phyloP scores from a whole-genome alignment of 2,113 vertebrate genomes.

The Takifugu flavidus region DNA sequence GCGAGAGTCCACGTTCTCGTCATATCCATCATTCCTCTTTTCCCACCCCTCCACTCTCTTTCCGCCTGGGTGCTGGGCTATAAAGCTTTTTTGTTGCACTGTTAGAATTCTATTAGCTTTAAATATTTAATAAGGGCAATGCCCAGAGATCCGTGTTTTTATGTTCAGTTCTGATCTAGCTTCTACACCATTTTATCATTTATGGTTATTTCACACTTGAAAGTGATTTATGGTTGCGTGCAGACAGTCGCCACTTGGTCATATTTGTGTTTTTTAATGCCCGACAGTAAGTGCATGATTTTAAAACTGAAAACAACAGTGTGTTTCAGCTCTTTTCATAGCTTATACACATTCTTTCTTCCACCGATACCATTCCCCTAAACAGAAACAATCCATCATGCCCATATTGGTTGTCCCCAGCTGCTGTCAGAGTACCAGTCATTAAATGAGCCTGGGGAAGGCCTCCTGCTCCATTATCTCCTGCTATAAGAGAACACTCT shows the following conservation, averaged over 20 bases:
- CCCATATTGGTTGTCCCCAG: constrained; percentile 15
- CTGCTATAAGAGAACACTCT: constrained; percentile 17
- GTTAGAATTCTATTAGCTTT: constrained; percentile 69
- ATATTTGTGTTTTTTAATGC: constrained; percentile 36
- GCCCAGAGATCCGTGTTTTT: constrained; percentile 35
- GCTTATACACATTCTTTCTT: constrained; percentile 7
- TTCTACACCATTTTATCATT: constrained; percentile 33
- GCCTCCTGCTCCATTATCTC: constrained; percentile 16
- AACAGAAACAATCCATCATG: constrained; percentile 43
- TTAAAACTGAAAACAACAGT: constrained; percentile 8
- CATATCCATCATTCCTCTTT: not conserved
- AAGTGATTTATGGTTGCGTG: constrained; percentile 27
- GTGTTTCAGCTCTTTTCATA: not conserved
- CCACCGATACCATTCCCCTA: not conserved
- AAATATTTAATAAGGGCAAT: constrained; percentile 62
- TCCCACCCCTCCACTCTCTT: constrained; percentile 4
- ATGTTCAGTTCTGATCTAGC: constrained; percentile 55
- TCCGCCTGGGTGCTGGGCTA: constrained; percentile 18
- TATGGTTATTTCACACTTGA: constrained; percentile 41
- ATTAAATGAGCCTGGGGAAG: constrained; percentile 29
- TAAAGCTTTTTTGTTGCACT: constrained; percentile 52
- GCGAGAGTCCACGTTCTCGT: constrained; percentile 9
- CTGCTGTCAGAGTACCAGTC: constrained; percentile 19
- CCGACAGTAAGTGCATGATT: constrained; percentile 1
- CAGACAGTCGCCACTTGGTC: constrained; percentile 31